phyloP scores from a whole-genome alignment of 2,888 invertebrate genomes.

The Diplazon laetatorius region DNA sequence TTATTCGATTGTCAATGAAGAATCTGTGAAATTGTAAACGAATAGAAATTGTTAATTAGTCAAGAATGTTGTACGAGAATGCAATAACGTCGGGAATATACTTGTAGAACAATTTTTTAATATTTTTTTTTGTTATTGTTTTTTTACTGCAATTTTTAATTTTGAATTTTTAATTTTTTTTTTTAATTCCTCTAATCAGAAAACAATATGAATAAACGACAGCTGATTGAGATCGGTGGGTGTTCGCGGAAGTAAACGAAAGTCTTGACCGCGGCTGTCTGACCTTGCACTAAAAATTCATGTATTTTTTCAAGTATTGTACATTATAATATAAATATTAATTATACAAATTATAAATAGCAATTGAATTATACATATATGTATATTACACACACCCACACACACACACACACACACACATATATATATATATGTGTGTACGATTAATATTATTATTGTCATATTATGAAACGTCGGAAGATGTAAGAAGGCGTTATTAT shows the following conservation, averaged over 20 bases:
- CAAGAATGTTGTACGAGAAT: constrained; percentile 52
- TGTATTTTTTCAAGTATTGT: constrained; percentile 79
- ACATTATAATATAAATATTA: constrained; percentile 77
- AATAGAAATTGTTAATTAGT: constrained; percentile 59
- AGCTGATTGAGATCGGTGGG: constrained; percentile 53
- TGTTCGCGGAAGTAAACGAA: constrained; percentile 55
- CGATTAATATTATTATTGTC: constrained; percentile 71
- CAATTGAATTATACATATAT: constrained; percentile 63
- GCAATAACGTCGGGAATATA: constrained; percentile 52
- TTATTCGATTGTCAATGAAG: constrained; percentile 18
- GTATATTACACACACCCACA: constrained; percentile 34
- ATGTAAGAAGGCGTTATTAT: constrained; percentile 70
- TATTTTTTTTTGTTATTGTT: constrained; percentile 30
- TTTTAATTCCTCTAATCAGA: constrained; percentile 14
- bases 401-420: too few species aligned
- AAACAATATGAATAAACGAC: constrained; percentile 36
- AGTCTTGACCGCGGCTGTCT: constrained; percentile 70
- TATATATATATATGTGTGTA: neutral
- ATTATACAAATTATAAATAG: constrained; percentile 74
- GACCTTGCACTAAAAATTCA: constrained; percentile 75
- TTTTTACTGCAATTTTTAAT: too few species aligned
- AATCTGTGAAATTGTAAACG: constrained; percentile 27
- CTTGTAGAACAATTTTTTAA: constrained; percentile 5
- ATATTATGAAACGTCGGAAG: constrained; percentile 70
- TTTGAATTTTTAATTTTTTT: neutral